phyloP scores from a whole-genome alignment of 2,888 invertebrate species.

The Heterodera filipjevi region DNA sequence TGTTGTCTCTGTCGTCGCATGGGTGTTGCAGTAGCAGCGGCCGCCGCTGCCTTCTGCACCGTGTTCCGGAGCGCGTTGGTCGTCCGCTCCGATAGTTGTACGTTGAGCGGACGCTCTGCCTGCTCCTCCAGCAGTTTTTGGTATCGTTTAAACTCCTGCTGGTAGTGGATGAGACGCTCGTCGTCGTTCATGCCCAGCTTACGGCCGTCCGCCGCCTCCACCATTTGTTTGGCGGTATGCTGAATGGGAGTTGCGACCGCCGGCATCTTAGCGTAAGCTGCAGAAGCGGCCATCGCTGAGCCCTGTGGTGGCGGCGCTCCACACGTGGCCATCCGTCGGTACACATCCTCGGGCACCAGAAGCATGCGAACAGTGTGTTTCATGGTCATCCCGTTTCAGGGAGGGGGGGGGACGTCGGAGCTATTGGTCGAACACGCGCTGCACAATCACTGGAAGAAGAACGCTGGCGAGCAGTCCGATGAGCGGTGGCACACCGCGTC shows the following conservation, averaged over 20 bases:
- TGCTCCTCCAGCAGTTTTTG: conserved; percentile 9
- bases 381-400: background rate
- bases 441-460: conserved; percentile 12
- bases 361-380: conserved; percentile 26
- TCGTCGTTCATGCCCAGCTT: background rate
- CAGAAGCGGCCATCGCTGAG: too few relatives aligned
- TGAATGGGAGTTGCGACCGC: background rate
- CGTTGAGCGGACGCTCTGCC: conserved; percentile 3
- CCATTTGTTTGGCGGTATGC: background rate
- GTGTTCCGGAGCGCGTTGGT: background rate
- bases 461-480: conserved; percentile 16
- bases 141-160: conserved; percentile 20
- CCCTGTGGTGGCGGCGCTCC: background rate
- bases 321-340: background rate
- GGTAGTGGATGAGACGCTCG: background rate
- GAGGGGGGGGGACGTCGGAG: background rate
- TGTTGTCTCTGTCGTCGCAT: background rate
- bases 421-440: background rate
- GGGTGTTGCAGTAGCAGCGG: background rate
- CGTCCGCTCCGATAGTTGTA: background rate
- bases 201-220: background rate
- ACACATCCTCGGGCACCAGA: conserved; percentile 27
- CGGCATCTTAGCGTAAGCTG: too few relatives aligned
- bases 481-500: conserved; percentile 1
- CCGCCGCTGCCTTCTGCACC: background rate